Base-by-base conservation (phyloP, 2,113 vertebrate genomes). In the Ophiodon elongatus region DNA sequence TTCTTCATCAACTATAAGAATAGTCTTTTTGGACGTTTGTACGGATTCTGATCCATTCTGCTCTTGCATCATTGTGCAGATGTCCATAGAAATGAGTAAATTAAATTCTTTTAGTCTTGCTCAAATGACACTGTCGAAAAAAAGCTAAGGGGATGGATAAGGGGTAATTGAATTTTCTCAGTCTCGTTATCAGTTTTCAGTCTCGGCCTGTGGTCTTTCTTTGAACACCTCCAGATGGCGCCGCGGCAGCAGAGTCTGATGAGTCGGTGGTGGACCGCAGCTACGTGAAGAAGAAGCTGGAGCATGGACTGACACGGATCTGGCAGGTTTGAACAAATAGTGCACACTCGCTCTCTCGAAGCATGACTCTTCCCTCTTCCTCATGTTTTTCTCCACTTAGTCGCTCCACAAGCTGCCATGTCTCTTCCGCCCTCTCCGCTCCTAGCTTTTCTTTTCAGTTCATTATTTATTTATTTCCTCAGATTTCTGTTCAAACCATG, bases 281-380 rank as follows among this genome's bases (percentile, higher is more conserved):
- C 88, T 99, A 99, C 4, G 96, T 99, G n/a, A 99, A 98, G 93
- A 99, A 99, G 96, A 99, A 99, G 81, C 90, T 99, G 75, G 98
- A 99, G 81, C 98, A 99, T 0, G 98, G 98, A 39, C 96, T 99
- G 73, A 96, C 97, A 1, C 93, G 98, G 59, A 99, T 99, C 94
- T 99, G 98, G 98, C 98, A 99, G 98, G 98, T 97, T 83, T 71
- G 92, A 60, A 14, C 39, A 4, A 69, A 31, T 1, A 31, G 14
- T 56, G 8, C 25, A 1, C 6, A 7, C 4, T 50, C 54, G 27
- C n/a, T 57, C n/a, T 57, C 54, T 57, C n/a, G 8, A 52, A 23
- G 25, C 39, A 3, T 76, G 29, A 52, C 74, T 54, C 19, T 2
- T 64, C 19, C n/a, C 25, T 2, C 0, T 80, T 35, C 64, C 0